These are phyloP conservation scores for Epinephelus coioides DNA, from an alignment of 2,797 vertebrate species.

Conservation along the genomic window DNA sequence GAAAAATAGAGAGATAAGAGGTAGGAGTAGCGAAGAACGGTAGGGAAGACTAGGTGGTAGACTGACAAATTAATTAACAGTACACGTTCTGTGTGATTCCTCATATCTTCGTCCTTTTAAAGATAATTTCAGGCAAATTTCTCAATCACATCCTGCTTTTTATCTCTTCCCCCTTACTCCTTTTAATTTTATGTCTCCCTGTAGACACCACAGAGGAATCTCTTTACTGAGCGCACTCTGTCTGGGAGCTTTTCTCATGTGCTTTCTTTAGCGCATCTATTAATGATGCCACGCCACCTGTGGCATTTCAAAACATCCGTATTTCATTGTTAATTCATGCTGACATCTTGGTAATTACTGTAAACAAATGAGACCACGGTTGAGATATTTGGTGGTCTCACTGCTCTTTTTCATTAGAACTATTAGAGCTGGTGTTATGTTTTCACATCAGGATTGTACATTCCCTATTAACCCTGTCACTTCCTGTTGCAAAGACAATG, in stretches of 20 bases:
- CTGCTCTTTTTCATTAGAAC: slow-evolving; percentile 3
- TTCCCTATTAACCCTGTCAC: slow-evolving; percentile 7
- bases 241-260: slow-evolving; percentile 5
- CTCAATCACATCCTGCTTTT: slow-evolving; percentile 4
- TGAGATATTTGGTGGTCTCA: not conserved
- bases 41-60: not conserved
- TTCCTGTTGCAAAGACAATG: slow-evolving; percentile 26
- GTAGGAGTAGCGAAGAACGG: not conserved
- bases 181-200: slow-evolving; percentile 4
- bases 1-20: slow-evolving; percentile 1
- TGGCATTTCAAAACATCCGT: slow-evolving; percentile 25
- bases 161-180: not conserved
- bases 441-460: slow-evolving; percentile 6
- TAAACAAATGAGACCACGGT: not conserved
- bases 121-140: slow-evolving; percentile 19
- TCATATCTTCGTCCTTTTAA: slow-evolving; percentile 2
- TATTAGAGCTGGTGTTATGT: not conserved
- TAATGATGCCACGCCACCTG: slow-evolving; percentile 14
- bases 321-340: slow-evolving; percentile 22
- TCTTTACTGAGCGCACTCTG: slow-evolving; percentile 8
- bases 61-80: slow-evolving; percentile 5
- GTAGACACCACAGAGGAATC: slow-evolving; percentile 3
- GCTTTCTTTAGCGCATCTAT: slow-evolving; percentile 4
- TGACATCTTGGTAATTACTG: slow-evolving; percentile 17
- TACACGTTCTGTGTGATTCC: not conserved